Percentiles rank a stretch among this genome's conserved stretches.
Evolutionary conservation across 2,797 vertebrate species (phyloP).

Genomic region (Labeo calbasu): DNA sequence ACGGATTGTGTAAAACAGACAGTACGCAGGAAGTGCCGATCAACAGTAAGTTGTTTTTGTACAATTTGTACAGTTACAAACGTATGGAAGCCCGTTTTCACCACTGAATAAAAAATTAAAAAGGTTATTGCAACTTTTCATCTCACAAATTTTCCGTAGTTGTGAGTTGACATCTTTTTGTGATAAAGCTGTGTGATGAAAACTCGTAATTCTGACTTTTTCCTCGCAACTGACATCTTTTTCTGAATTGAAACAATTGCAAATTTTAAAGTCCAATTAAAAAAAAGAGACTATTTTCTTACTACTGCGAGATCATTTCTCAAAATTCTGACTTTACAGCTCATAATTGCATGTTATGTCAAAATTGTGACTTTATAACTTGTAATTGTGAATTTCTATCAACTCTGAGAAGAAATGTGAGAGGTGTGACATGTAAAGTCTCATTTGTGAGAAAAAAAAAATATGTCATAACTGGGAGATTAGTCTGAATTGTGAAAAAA

Average conservation of each 20-base stretch:
- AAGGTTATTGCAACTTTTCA: neutral
- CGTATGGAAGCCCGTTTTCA: neutral
- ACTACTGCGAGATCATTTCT: no score
- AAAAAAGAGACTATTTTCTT: no score
- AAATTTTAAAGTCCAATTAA: no score
- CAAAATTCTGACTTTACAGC: no score
- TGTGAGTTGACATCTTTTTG: no score
- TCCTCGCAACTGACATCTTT: no score
- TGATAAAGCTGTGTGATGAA: no score
- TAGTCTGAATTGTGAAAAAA: no score
- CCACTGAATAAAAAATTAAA: neutral
- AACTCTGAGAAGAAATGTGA: neutral
- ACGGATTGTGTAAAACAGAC: neutral
- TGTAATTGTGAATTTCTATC: neutral
- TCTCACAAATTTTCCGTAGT: no score
- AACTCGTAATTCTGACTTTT: no score
- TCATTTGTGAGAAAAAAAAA: neutral
- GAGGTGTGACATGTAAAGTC: neutral
- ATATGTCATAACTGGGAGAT: neutral
- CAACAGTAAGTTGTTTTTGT: neutral
- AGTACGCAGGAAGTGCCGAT: neutral
- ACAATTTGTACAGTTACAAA: neutral
- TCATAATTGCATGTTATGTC: no score
- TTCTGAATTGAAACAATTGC: no score
- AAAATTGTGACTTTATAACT: neutral